Percentiles rank a stretch among this genome's conserved stretches.
Conservation (phyloP, 2,888 invertebrate species). For the Limnephilus auricula region DNA sequence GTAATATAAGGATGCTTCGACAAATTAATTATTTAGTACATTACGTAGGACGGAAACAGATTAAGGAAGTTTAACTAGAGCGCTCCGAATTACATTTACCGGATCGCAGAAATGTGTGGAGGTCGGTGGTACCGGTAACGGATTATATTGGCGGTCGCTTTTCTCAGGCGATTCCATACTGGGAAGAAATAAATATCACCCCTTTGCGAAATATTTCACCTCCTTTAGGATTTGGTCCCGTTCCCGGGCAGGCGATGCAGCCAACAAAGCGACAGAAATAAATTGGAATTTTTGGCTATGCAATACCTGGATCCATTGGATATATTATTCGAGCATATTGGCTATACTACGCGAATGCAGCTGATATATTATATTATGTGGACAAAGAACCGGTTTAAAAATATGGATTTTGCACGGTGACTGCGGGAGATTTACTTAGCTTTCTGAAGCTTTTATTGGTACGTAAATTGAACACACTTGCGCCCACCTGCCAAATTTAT, state of each 20-base stretch:
- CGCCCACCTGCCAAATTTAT: background rate
- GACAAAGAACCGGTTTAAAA: background rate
- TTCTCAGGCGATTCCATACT: slow-evolving; percentile 26
- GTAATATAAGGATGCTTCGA: no score
- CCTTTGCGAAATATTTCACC: slow-evolving; percentile 32
- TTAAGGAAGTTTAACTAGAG: background rate
- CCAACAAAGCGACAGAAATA: slow-evolving; percentile 52
- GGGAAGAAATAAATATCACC: slow-evolving; percentile 39
- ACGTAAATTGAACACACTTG: background rate
- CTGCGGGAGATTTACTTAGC: background rate
- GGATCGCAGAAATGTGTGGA: background rate
- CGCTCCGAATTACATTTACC: background rate
- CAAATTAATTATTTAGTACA: background rate
- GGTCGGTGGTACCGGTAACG: background rate
- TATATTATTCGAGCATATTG: slow-evolving; percentile 14
- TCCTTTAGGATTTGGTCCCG: slow-evolving; percentile 44
- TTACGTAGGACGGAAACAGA: background rate
- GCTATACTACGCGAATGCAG: background rate
- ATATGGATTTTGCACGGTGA: background rate
- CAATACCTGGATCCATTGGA: slow-evolving; percentile 30
- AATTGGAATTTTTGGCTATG: slow-evolving; percentile 51
- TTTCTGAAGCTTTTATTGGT: background rate
- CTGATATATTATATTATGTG: background rate
- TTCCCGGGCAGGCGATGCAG: slow-evolving; percentile 24
- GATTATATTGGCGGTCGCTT: slow-evolving; percentile 1